phyloP scores from a whole-genome alignment of 2,113 vertebrate species.

The Dasyornis broadbenti region DNA sequence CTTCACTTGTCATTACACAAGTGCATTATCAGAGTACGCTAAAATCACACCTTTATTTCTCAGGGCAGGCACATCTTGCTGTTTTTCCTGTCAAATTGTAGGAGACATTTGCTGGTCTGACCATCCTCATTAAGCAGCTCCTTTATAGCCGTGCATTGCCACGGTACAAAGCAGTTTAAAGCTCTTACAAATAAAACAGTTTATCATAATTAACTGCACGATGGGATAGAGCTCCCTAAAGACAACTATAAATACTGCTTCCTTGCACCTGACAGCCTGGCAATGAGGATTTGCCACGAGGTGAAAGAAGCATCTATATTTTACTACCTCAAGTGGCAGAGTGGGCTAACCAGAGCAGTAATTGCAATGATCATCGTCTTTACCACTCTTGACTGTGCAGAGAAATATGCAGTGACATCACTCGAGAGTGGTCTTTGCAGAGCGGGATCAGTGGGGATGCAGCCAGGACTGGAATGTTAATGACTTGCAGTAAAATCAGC shows the following conservation, averaged over 20 bases:
- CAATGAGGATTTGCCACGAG: constrained; percentile 5
- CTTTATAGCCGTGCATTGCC: not conserved
- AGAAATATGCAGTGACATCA: not conserved
- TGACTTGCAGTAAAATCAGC: not conserved
- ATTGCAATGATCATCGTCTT: not conserved
- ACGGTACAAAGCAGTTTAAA: not conserved
- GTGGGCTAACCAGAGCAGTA: not conserved
- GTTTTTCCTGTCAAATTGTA: not conserved
- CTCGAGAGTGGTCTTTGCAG: not conserved
- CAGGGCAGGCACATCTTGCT: not conserved
- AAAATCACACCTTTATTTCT: not conserved
- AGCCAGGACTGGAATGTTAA: not conserved
- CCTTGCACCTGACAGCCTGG: not conserved
- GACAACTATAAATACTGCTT: constrained; percentile 45
- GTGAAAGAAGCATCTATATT: not conserved
- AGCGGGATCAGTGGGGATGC: not conserved
- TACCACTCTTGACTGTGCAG: not conserved
- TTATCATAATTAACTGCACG: constrained; percentile 41
- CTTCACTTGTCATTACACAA: not conserved
- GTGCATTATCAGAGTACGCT: not conserved
- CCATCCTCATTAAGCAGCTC: not conserved
- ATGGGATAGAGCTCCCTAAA: constrained; percentile 21
- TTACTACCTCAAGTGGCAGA: not conserved
- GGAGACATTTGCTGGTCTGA: not conserved
- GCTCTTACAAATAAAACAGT: constrained; percentile 37